Percentiles rank a stretch among this genome's conserved stretches.
phyloP scores from a whole-genome alignment of 2,113 vertebrate species.

The Erythrolamprus reginae region DNA sequence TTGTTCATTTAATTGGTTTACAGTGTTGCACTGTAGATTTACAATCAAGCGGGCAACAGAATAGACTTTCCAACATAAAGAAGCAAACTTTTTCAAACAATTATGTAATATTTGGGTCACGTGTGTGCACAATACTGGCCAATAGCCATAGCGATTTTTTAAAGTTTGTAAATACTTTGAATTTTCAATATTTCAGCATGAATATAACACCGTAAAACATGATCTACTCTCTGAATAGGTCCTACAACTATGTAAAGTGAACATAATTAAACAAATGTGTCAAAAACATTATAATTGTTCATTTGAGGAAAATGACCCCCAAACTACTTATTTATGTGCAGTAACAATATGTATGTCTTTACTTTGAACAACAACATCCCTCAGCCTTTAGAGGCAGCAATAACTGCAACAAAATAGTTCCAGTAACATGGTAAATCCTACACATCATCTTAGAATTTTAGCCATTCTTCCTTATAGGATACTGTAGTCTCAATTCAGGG shows the following conservation, averaged over 20 bases:
- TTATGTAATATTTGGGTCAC: background rate
- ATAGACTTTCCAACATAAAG: background rate
- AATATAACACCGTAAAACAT: background rate
- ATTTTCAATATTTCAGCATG: background rate
- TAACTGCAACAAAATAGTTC: background rate
- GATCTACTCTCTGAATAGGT: background rate
- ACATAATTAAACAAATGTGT: background rate
- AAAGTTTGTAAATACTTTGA: background rate
- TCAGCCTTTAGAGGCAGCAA: background rate
- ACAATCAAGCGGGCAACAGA: background rate
- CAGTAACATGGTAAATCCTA: background rate
- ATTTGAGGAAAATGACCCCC: background rate
- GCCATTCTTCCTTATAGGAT: background rate
- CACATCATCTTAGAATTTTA: background rate
- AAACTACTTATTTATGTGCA: background rate
- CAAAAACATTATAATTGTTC: background rate
- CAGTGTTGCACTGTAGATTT: background rate
- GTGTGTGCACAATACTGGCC: background rate
- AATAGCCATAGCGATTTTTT: background rate
- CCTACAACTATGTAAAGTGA: background rate
- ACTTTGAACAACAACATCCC: background rate
- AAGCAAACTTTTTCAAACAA: background rate
- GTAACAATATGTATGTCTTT: background rate
- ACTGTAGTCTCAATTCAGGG: background rate
- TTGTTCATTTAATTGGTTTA: background rate